These are phyloP conservation scores for Bimastos eiseni DNA, from an alignment of 2,888 invertebrate genomes.

Conservation along the genomic window DNA sequence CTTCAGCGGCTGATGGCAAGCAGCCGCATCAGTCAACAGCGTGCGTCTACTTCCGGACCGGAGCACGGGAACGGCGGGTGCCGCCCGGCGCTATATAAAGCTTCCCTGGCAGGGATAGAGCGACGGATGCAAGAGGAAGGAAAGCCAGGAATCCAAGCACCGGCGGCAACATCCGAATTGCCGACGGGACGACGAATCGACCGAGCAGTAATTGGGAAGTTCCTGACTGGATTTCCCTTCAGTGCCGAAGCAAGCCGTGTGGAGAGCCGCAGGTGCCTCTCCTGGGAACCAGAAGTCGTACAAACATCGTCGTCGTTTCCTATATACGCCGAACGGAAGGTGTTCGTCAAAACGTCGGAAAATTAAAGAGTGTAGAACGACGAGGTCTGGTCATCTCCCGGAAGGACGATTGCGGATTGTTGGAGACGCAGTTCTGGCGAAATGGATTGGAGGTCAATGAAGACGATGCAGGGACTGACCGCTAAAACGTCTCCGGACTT, in stretches of 20 bases:
- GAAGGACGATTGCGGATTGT: not conserved
- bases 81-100: slow-evolving; percentile 4
- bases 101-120: not conserved
- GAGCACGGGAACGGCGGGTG: not conserved
- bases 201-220: not conserved
- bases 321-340: not conserved
- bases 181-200: not conserved
- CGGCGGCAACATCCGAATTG: slow-evolving; percentile 3
- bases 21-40: slow-evolving; percentile 9
- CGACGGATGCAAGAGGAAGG: not conserved
- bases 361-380: not conserved
- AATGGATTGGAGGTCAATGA: slow-evolving; percentile 36
- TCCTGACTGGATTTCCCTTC: slow-evolving; percentile 6
- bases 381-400: not conserved
- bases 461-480: slow-evolving; percentile 20
- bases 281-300: not conserved
- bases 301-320: not conserved
- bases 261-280: not conserved
- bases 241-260: not conserved
- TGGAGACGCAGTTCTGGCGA: not conserved
- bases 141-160: slow-evolving; percentile 13
- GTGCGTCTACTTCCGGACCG: slow-evolving; percentile 13
- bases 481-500: slow-evolving; percentile 33
- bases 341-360: not conserved
- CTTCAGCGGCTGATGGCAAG: not conserved